Evolutionary conservation across 2,888 invertebrate genomes (phyloP).

Genomic region (Eupithecia tripunctaria): DNA sequence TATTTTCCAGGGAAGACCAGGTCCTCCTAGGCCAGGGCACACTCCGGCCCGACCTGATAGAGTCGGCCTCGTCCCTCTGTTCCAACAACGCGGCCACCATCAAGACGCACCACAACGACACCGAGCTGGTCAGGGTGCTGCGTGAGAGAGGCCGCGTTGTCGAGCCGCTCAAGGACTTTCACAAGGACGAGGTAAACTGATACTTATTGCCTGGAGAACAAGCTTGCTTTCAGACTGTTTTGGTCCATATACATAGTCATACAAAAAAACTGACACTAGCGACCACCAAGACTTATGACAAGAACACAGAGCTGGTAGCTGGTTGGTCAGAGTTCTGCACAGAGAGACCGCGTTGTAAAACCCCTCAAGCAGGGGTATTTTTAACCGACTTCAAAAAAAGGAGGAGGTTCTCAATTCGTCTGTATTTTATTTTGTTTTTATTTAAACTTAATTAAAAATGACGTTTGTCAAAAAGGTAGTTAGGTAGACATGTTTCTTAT

Average conservation of each 20-base stretch:
- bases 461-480: too few species aligned
- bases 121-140: conserved; percentile 92
- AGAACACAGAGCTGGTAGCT: conserved; percentile 97
- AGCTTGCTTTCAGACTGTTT: background rate
- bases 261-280: conserved; percentile 90
- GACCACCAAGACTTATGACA: conserved; percentile 99
- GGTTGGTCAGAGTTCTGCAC: conserved; percentile 90
- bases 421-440: too few species aligned
- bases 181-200: conserved; percentile 95
- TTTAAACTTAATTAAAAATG: too few species aligned
- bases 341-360: conserved; percentile 95
- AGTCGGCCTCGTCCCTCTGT: conserved; percentile 94
- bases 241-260: background rate
- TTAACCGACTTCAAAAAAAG: too few species aligned
- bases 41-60: conserved; percentile 98
- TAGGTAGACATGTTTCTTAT: too few species aligned
- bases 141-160: conserved; percentile 93
- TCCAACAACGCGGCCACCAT: conserved; percentile 97
- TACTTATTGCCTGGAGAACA: background rate
- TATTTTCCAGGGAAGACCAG: conserved; percentile 89
- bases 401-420: too few species aligned
- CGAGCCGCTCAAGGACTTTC: conserved; percentile 99
- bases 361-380: too few species aligned
- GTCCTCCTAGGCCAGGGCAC: conserved; percentile 98
- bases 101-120: conserved; percentile 99